A percentile compares a stretch with the other conserved stretches of the same genome.
These are phyloP conservation scores for Dendrolimus punctatus DNA, from an alignment of 1,140 invertebrate genomes.

Conservation along the genomic window DNA sequence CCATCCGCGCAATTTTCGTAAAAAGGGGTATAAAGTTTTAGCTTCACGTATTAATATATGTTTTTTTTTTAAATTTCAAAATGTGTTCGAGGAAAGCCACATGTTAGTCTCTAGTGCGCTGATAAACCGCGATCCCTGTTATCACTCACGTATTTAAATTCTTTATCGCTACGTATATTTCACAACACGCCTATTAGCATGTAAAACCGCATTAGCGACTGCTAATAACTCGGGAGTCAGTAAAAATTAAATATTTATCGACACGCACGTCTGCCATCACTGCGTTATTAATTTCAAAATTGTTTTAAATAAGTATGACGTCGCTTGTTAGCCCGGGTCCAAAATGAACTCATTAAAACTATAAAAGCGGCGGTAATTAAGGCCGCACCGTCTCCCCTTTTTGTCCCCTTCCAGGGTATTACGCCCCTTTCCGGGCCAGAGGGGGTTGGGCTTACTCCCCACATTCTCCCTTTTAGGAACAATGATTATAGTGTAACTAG, in stretches of 20 bases:
- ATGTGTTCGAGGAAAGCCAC: too few relatives aligned
- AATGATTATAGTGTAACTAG: not conserved
- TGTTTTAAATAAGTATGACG: conserved; percentile 69
- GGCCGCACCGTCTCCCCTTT: conserved; percentile 33
- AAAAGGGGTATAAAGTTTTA: too few relatives aligned
- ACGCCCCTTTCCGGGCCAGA: conserved; percentile 18
- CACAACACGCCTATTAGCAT: too few relatives aligned
- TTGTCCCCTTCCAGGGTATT: conserved; percentile 5
- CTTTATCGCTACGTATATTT: too few relatives aligned
- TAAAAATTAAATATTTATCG: conserved; percentile 13
- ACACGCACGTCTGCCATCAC: conserved; percentile 24
- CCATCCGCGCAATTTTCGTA: too few relatives aligned
- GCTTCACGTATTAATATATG: too few relatives aligned
- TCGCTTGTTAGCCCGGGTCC: conserved; percentile 65
- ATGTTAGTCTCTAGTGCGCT: too few relatives aligned
- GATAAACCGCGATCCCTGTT: too few relatives aligned
- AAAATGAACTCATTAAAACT: conserved; percentile 72
- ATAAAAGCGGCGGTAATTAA: conserved; percentile 70
- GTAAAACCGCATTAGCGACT: too few relatives aligned
- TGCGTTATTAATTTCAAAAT: conserved; percentile 68
- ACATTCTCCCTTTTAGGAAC: conserved; percentile 18
- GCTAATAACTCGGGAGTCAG: too few relatives aligned
- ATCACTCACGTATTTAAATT: too few relatives aligned
- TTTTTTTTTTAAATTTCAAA: too few relatives aligned
- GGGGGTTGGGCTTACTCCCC: conserved; percentile 21